Base-by-base conservation (phyloP, 2,797 vertebrate species). In the Oryzias sinensis region DNA sequence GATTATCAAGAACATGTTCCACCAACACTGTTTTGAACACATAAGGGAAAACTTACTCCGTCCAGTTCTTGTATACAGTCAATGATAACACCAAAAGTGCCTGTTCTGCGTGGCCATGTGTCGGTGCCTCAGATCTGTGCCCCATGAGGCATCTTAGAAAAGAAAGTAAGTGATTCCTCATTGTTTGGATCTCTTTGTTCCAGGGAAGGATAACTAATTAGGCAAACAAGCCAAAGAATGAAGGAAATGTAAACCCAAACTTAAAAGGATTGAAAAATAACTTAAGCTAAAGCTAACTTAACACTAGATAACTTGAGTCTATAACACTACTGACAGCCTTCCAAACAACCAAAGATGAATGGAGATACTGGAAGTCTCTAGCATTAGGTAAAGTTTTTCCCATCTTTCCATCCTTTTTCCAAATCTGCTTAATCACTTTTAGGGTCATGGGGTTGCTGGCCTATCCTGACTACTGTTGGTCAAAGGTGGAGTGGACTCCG, bases 191-290 rank as follows among this genome's bases (percentile, higher is more conserved):
- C 83, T 86, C 78, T 62, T 69, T 59, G 80, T 73, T 76, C 74
- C 81, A 72, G 81, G 81, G 80, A 82, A 77, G 74, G 72, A 77
- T 56, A 49, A 74, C 76, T 73, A 80, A 82, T 88, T 77, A 86
- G 77, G 44, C 64, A 25, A 65, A 29, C 72, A 72, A 77, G 80
- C 77, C 75, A 76, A 90, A 84, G 84, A 88, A 89, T 90, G 85
- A 84, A 76, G 85, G 86, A 88, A 88, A 89, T 87, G 84, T 88
- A 88, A 91, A 89, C 75, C 73, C 61, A 51, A 75, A 84, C 56
- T 59, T 74, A 86, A 84, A 84, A 74, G 66, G 69, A 53, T 20
- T 43, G 60, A 74, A 52, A 51, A 73, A 81, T 83, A 79, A 78
- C 70, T 22, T 74, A 74, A 74, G 76, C 25, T 41, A 61, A 64